Conservation (phyloP, 2,113 vertebrate genomes). For the Plotosus lineatus region DNA sequence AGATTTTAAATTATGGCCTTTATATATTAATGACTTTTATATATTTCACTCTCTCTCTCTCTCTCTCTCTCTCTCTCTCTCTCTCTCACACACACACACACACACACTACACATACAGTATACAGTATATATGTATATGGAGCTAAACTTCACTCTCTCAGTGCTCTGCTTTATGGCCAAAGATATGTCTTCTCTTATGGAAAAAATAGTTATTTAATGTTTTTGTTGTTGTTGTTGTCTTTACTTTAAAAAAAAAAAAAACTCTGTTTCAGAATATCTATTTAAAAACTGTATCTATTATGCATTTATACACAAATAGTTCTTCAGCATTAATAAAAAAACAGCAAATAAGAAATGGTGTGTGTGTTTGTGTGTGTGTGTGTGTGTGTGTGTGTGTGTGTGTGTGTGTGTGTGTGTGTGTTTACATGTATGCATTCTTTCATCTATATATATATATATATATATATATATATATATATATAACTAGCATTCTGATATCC, state of each 20-base stretch:
- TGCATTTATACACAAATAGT: not conserved
- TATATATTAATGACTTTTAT: constrained; percentile 26
- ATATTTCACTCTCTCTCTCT: not conserved
- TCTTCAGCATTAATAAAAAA: not conserved
- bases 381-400: not conserved
- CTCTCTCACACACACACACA: not conserved
- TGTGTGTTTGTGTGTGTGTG: not conserved
- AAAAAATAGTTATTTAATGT: not conserved
- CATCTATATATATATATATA: not conserved
- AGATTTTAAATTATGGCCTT: constrained; percentile 62
- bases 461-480: not conserved
- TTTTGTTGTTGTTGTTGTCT: not conserved
- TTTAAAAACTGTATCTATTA: not conserved
- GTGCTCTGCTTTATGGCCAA: constrained; percentile 32
- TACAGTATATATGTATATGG: not conserved
- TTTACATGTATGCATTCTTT: not conserved
- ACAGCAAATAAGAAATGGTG: not conserved
- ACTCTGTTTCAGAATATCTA: not conserved
- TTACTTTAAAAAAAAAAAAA: too few species aligned
- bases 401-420: not conserved
- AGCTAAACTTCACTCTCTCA: not conserved
- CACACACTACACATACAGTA: not conserved
- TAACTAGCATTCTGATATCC: not conserved
- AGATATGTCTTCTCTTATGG: constrained; percentile 19
- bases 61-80: not conserved